Percentiles rank a stretch among this genome's conserved stretches.
Evolutionary conservation across 2,888 invertebrate genomes (phyloP).

Genomic region (Syrista parreyssii): DNA sequence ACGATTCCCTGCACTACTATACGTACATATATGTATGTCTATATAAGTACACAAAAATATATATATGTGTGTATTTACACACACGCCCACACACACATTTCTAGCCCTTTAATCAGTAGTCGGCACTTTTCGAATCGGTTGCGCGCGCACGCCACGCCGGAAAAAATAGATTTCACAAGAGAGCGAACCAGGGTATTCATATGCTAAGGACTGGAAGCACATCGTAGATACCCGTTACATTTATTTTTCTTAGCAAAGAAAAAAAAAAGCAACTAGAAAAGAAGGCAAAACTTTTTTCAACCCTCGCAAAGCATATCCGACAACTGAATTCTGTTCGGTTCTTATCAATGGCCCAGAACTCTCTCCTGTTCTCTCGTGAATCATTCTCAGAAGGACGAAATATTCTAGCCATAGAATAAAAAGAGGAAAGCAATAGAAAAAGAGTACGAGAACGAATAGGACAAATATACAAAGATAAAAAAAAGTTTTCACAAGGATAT

Average conservation of each 20-base stretch:
- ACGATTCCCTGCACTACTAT: background rate
- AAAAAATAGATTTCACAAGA: background rate
- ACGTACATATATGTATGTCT: background rate
- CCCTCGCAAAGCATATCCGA: background rate
- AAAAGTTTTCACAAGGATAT: constrained; percentile 15
- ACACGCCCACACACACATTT: background rate
- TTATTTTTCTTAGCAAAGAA: background rate
- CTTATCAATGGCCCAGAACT: background rate
- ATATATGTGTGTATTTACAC: no score
- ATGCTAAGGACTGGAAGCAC: background rate
- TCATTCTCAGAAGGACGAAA: background rate
- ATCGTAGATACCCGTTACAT: background rate
- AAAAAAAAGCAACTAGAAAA: background rate
- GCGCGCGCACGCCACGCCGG: background rate
- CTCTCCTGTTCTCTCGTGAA: background rate
- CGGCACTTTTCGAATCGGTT: background rate
- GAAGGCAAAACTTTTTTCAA: background rate
- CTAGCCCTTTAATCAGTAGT: background rate
- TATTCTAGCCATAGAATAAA: background rate
- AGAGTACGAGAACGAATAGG: background rate
- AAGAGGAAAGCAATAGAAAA: background rate
- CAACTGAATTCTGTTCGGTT: background rate
- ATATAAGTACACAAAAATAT: background rate
- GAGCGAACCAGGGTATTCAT: background rate
- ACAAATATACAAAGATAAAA: constrained; percentile 19